Conservation (phyloP, 23 tunicate species). For the Ciona savignyi region DNA sequence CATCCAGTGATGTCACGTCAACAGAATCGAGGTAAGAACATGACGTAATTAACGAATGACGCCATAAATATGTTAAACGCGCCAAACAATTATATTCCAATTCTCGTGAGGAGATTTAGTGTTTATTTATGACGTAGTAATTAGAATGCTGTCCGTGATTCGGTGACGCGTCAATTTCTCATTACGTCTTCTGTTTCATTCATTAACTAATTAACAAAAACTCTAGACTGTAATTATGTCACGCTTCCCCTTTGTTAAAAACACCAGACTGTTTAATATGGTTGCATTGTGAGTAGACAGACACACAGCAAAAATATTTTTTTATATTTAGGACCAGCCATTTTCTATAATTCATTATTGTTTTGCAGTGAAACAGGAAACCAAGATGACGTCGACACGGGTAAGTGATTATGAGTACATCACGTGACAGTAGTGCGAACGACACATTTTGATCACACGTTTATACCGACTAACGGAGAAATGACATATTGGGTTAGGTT, state of each 20-base stretch:
- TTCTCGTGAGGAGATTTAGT: neutral
- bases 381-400: constrained; percentile 34
- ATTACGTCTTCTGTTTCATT: neutral
- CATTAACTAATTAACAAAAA: neutral
- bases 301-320: no score
- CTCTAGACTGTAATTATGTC: neutral
- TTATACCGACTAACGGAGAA: no score
- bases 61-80: no score
- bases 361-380: constrained; percentile 31
- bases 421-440: neutral
- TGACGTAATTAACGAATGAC: neutral
- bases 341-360: no score
- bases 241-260: no score
- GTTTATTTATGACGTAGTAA: neutral
- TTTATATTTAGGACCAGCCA: no score
- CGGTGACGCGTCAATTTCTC: neutral
- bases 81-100: neutral
- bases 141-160: neutral
- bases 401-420: constrained; percentile 25
- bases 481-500: no score
- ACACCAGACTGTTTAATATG: no score
- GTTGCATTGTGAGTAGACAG: no score
- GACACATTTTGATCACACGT: no score
- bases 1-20: neutral
- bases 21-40: neutral